Evolutionary conservation across 2,888 invertebrate genomes (phyloP).

Genomic region (Drosophila nr. fundita): DNA sequence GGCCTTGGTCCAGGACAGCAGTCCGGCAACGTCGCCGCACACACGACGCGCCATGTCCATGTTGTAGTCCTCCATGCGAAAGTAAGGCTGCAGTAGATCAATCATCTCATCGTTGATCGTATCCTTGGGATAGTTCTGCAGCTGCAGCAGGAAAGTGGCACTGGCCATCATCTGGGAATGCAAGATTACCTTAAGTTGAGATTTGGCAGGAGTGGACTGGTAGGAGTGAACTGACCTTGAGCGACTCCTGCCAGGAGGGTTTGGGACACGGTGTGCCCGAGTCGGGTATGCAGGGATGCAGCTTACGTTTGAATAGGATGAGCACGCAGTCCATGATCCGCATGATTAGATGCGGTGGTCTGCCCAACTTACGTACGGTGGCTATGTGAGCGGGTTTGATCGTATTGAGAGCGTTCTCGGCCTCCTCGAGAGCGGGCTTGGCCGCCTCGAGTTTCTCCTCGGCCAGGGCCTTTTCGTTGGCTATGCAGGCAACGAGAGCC

Average conservation of each 20-base stretch:
- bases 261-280: conserved; percentile 92
- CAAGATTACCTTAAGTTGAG: not conserved
- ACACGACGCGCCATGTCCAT: conserved; percentile 98
- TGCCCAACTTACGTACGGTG: conserved; percentile 96
- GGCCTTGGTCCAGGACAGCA: conserved; percentile 97
- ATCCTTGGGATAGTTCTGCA: conserved; percentile 98
- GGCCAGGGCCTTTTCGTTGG: conserved; percentile 95
- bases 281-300: conserved; percentile 93
- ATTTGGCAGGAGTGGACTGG: too few species aligned
- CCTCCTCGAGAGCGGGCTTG: conserved; percentile 97
- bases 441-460: conserved; percentile 97
- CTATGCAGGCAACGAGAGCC: conserved; percentile 93
- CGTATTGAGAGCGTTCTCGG: conserved; percentile 96
- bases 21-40: conserved; percentile 98
- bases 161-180: conserved; percentile 94
- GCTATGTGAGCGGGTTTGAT: conserved; percentile 98
- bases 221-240: conserved; percentile 88
- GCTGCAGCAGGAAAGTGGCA: conserved; percentile 94
- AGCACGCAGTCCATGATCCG: conserved; percentile 98
- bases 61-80: conserved; percentile 98
- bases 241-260: conserved; percentile 98
- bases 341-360: conserved; percentile 98
- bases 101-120: conserved; percentile 99
- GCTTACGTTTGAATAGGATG: conserved; percentile 94
- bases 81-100: conserved; percentile 95